A percentile compares a stretch with the other conserved stretches of the same genome.
These are phyloP conservation scores for Choloepus hoffmanni DNA, from an alignment of 2,113 vertebrate genomes.

Conservation along the genomic window DNA sequence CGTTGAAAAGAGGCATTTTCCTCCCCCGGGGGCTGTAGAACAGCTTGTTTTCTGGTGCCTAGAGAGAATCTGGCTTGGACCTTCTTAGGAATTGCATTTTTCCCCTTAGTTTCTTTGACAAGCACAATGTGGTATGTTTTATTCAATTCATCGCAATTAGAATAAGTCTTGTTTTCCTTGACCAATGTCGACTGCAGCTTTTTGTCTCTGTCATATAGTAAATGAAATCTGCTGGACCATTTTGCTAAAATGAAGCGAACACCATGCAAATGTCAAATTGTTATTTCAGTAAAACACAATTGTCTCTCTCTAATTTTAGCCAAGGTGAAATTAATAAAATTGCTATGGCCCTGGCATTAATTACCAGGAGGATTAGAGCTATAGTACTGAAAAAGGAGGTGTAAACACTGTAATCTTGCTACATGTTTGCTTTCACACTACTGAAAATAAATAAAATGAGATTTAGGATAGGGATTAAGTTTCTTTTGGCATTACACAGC, in stretches of 20 bases:
- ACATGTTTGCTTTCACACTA: conserved; percentile 72
- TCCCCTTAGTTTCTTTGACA: not conserved
- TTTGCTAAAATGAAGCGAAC: not conserved
- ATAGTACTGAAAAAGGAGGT: conserved; percentile 47
- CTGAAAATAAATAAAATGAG: conserved; percentile 81
- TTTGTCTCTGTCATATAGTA: conserved; percentile 27
- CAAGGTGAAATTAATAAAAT: conserved; percentile 74
- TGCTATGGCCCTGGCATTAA: conserved; percentile 67
- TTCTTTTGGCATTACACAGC: conserved; percentile 58
- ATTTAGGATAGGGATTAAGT: conserved; percentile 73
- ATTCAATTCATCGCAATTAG: not conserved
- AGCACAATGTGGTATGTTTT: not conserved
- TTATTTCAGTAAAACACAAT: conserved; percentile 67
- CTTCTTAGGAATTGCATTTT: not conserved
- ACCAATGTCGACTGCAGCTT: not conserved
- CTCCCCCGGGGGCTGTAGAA: not conserved
- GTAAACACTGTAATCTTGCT: conserved; percentile 65
- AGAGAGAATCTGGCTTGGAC: not conserved
- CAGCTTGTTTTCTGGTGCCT: not conserved
- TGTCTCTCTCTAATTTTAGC: conserved; percentile 77
- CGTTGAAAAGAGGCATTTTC: not conserved
- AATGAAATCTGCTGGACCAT: not conserved
- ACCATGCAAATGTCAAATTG: conserved; percentile 73
- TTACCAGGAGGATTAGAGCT: conserved; percentile 73
- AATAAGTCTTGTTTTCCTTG: not conserved